Evolutionary conservation across 2,113 vertebrate genomes (phyloP), one percentile per base, ranked within the genome.

Genomic region (Catharus minimus): DNA sequence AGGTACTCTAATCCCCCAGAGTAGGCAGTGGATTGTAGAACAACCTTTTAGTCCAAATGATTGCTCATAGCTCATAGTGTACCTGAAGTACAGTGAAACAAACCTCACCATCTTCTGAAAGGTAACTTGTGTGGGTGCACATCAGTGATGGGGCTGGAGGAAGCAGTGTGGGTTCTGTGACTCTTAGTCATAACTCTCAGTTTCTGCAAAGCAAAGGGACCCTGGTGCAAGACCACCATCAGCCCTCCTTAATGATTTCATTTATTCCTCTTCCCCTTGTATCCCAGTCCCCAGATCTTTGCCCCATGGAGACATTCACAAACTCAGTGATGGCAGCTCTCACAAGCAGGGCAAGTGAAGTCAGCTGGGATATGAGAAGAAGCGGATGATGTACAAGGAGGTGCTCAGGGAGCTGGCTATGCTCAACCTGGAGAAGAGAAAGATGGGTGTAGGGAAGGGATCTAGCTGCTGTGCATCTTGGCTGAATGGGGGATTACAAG

Each of bases 11-110:
- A 96, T 96, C 80, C 68, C 53, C 77, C 77, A 69, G 88, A 93
- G 90, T 93, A 95, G 93, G 94, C 93, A 93, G 93, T 69, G 50
- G 69, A 95, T 95, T 96, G 94, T 93, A 94, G 92, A 95, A 92
- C 41, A 83, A 65, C 76, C 88, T 80, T 80, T 36, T 68, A 91
- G 52, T 88, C 88, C 56, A 90, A 86, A 44, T 56, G 66, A 83
- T 93, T 96, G 92, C 92, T 93, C 77, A 95, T 57, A 95, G 83
- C 77, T 88, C 83, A 82, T 18, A 27, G 58, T 91, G 80, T 95
- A 62, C 86, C 71, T 93, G 66, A 94, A 95, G 36, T 72, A 90
- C 75, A 53, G 55, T 2, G 15, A 65, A 47, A 68, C 92, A 82
- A 66, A 9, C 43, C 50, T 94, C 75, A 66, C 71, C 24, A 9